phyloP scores from a whole-genome alignment of 1,140 invertebrate genomes.

The Parapsyche elsis region DNA sequence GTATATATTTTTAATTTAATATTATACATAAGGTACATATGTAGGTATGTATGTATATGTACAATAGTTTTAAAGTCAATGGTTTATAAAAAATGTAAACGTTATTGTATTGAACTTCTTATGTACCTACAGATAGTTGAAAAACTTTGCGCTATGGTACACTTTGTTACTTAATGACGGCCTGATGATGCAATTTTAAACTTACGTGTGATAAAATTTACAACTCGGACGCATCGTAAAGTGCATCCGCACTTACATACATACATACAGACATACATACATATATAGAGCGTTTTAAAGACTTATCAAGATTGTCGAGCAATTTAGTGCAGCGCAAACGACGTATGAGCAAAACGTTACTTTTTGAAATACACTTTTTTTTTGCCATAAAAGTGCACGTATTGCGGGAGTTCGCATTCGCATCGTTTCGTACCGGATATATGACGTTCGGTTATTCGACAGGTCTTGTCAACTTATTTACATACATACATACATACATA shows the following conservation, averaged over 20 bases:
- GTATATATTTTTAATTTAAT: too few species aligned
- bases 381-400: not conserved
- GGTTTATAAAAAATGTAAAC: too few species aligned
- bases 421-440: slow-evolving; percentile 9
- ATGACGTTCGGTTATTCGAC: not conserved
- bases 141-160: not conserved
- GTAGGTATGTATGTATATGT: too few species aligned
- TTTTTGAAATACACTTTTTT: not conserved
- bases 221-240: slow-evolving; percentile 46
- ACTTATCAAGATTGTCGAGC: slow-evolving; percentile 35
- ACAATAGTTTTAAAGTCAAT: too few species aligned
- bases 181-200: slow-evolving; percentile 48
- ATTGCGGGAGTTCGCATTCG: slow-evolving; percentile 1
- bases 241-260: slow-evolving; percentile 33
- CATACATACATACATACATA: too few species aligned
- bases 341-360: not conserved
- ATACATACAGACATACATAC: not conserved
- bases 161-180: slow-evolving; percentile 42
- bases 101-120: too few species aligned
- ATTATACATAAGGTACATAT: too few species aligned
- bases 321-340: slow-evolving; percentile 13
- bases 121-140: not conserved
- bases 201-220: slow-evolving; percentile 51
- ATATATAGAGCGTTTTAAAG: not conserved
- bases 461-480: not conserved